Base-by-base conservation (phyloP, 2,888 invertebrate species). In the Punctoribates punctum region DNA sequence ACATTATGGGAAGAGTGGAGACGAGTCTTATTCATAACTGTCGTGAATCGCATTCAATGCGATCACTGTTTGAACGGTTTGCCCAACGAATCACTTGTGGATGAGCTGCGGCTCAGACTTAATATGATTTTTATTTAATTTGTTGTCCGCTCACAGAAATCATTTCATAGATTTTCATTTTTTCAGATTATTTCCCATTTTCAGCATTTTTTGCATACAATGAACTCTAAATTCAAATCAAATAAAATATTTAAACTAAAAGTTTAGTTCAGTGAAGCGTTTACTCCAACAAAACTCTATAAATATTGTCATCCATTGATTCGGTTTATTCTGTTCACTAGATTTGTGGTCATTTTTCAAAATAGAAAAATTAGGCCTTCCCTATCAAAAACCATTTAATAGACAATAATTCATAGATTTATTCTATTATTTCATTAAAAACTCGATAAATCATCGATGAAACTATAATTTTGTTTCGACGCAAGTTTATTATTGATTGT, bases 51-150 rank as follows among this genome's bases (percentile, higher is more conserved):
- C 42, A 70, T 70, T 46, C 42, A 42, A 23, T 34, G 42, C 23
- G 38, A 70, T 70, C 70, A 46, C 70, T 70, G 42, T 70, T 62
- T 29, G 62, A 62, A 34, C 34, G 62, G 62, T 62, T 48, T 34
- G 29, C 17, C 34, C 1, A 62, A 29, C 15, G 23, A 25, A 62
- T 27, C 62, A 29, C 29, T 62, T 62, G 62, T 62, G 23, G 62
- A 23, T 15, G 15, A 34, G 23, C 20, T 15, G 20, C 9, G 17
- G 70, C 42, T 29, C 11, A 27, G 27, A 23, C 34, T 23, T 70
- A 70, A 70, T 70, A 70, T 23, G 70, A 42, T 70, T 70, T 70
- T 70, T 70, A 70, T 70, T 42, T 42, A 70, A 70, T 70, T 70
- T 70, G 70, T 42, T 70, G 70, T 70, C 70, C 70, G n/a, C 70